Evolutionary conservation across 2,797 vertebrate species (phyloP).

Genomic region (Odontamblyopus rebecca): DNA sequence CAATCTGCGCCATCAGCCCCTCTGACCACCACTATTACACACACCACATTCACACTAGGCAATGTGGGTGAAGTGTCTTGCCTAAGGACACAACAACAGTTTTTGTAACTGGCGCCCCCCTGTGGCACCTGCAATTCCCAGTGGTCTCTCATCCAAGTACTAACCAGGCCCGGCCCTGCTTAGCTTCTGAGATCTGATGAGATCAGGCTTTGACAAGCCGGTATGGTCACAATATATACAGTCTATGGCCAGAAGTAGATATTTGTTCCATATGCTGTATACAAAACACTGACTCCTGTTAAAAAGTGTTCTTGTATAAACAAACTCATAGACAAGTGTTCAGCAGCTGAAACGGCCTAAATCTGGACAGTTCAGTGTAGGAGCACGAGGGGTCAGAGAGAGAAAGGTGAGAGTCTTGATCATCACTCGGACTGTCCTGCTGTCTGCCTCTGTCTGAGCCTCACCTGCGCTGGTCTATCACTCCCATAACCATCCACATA

Average conservation of each 20-base stretch:
- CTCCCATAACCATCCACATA: conserved; percentile 17
- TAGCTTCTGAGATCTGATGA: too few species aligned
- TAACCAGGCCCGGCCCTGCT: too few species aligned
- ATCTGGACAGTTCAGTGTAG: conserved; percentile 19
- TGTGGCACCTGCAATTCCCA: too few species aligned
- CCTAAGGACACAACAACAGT: too few species aligned
- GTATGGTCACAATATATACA: too few species aligned
- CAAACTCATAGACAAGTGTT: not conserved
- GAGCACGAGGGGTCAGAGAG: conserved; percentile 48
- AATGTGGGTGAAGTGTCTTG: too few species aligned
- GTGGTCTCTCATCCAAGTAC: too few species aligned
- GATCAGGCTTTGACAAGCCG: too few species aligned
- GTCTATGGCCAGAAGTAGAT: not conserved
- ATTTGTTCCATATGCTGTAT: not conserved
- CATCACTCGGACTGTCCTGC: conserved; percentile 67
- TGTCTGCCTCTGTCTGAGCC: conserved; percentile 76
- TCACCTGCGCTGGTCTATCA: conserved; percentile 75
- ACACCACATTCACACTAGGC: too few species aligned
- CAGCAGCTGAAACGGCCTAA: conserved; percentile 39
- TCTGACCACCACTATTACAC: too few species aligned
- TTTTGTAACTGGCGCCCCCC: too few species aligned
- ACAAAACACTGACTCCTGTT: not conserved
- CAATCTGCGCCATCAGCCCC: too few species aligned
- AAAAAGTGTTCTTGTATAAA: not conserved
- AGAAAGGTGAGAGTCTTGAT: conserved; percentile 77